phyloP scores from a whole-genome alignment of 2,888 invertebrate genomes.

The Andrena bucephala region DNA sequence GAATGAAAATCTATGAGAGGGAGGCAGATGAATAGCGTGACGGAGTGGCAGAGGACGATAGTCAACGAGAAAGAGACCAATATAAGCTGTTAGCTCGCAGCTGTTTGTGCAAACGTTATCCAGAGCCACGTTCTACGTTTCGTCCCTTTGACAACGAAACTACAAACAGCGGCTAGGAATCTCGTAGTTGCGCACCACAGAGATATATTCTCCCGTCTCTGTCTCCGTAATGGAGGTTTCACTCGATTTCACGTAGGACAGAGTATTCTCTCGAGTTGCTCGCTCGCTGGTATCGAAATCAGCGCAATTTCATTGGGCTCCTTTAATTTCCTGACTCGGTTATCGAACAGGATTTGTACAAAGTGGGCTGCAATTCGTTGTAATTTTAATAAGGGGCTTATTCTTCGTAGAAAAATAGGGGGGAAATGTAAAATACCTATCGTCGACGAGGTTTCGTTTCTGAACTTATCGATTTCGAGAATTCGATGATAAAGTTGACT shows the following conservation, averaged over 20 bases:
- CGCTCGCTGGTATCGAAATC: conserved; percentile 48
- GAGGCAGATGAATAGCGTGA: conserved; percentile 15
- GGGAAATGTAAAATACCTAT: too few species aligned
- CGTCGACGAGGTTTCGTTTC: too few species aligned
- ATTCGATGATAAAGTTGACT: too few species aligned
- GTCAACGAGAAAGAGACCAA: conserved; percentile 70
- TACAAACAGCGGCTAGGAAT: conserved; percentile 75
- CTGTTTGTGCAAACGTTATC: conserved; percentile 79
- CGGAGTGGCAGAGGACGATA: conserved; percentile 8
- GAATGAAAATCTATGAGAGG: conserved; percentile 25
- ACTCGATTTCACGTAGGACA: conserved; percentile 22
- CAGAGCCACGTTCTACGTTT: conserved; percentile 73
- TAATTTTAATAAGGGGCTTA: too few species aligned
- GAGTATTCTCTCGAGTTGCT: conserved; percentile 28
- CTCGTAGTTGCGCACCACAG: conserved; percentile 49
- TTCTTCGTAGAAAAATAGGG: too few species aligned
- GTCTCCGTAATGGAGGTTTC: conserved; percentile 8
- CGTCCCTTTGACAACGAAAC: conserved; percentile 78
- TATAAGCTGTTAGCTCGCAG: conserved; percentile 78
- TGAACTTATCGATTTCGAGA: too few species aligned
- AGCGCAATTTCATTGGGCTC: conserved; percentile 53
- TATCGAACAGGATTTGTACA: conserved; percentile 58
- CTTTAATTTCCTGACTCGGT: conserved; percentile 77
- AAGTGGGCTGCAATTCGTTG: too few species aligned
- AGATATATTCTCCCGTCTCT: conserved; percentile 56